Percentiles rank a stretch among this genome's conserved stretches.
These are phyloP conservation scores for Geothlypis trichas DNA, from an alignment of 2,113 vertebrate species.

Conservation along the genomic window DNA sequence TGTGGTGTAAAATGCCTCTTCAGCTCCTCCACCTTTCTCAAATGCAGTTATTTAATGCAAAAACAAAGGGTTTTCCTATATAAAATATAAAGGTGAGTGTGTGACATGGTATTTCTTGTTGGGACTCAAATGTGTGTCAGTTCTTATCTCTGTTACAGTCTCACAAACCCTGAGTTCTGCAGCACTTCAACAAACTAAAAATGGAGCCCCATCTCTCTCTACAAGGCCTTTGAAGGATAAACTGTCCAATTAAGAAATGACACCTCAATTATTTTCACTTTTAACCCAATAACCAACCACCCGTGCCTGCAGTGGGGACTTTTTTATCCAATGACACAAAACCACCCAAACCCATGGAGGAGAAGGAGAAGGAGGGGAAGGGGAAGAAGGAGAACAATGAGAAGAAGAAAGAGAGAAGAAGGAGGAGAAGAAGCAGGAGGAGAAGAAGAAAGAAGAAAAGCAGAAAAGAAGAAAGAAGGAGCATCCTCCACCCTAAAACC, in stretches of 20 bases:
- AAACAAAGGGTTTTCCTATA: background rate
- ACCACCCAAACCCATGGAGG: background rate
- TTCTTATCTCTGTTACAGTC: background rate
- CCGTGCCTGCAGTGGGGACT: fast-evolving
- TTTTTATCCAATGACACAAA: background rate
- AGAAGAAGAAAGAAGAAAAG: too few species aligned
- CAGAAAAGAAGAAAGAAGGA: background rate
- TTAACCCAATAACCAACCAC: background rate
- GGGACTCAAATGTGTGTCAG: background rate
- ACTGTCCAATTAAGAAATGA: background rate
- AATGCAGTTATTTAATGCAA: background rate
- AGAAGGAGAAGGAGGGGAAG: too few species aligned
- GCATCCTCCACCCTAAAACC: background rate
- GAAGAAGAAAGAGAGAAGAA: too few species aligned
- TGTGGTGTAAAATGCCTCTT: background rate
- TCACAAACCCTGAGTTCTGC: background rate
- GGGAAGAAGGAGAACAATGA: too few species aligned
- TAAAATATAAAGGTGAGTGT: background rate
- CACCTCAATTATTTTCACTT: background rate
- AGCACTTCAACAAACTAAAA: background rate
- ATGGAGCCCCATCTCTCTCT: background rate
- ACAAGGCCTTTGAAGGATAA: background rate
- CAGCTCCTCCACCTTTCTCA: background rate
- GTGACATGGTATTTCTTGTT: background rate
- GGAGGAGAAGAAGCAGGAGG: too few species aligned